These are phyloP conservation scores for Ptyas mucosa DNA, from an alignment of 2,113 vertebrate genomes.

Conservation along the genomic window DNA sequence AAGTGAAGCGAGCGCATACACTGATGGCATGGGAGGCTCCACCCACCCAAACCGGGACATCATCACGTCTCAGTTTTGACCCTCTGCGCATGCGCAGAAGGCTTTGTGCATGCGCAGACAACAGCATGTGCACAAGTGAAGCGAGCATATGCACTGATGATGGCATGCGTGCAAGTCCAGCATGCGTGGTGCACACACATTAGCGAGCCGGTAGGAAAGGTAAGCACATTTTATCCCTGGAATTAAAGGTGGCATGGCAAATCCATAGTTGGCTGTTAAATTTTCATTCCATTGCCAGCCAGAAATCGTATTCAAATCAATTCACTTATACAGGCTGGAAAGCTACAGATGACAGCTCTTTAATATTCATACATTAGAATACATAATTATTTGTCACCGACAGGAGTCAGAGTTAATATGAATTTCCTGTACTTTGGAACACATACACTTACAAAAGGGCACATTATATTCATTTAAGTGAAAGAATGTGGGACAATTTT, in stretches of 20 bases:
- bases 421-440: background rate
- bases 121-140: too few species aligned
- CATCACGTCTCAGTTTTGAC: too few species aligned
- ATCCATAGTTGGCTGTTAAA: background rate
- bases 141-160: too few species aligned
- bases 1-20: too few species aligned
- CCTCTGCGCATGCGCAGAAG: too few species aligned
- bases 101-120: too few species aligned
- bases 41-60: too few species aligned
- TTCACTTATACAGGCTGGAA: background rate
- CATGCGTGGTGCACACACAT: too few species aligned
- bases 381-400: background rate
- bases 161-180: too few species aligned
- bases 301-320: background rate
- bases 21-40: too few species aligned
- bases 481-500: background rate
- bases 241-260: background rate
- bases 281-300: background rate
- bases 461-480: background rate
- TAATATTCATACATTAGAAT: background rate
- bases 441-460: background rate
- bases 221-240: too few species aligned
- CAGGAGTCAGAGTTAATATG: background rate
- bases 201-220: too few species aligned
- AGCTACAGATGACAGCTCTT: background rate